Evolutionary conservation across 2,797 vertebrate genomes (phyloP).

Genomic region (Aselliscus stoliczkanus): DNA sequence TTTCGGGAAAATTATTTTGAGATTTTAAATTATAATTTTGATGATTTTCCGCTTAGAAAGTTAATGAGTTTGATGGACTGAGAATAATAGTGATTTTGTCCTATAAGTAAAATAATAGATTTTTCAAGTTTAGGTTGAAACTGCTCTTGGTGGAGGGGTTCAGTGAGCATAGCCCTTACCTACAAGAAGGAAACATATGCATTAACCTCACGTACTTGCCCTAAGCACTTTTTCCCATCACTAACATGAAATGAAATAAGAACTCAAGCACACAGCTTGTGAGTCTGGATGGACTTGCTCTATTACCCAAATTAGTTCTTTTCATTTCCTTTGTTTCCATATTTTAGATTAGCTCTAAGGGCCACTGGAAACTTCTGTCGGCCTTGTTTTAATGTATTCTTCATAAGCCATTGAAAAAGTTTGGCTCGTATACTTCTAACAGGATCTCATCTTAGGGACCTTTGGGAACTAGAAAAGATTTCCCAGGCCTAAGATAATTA

Average conservation of each 20-base stretch:
- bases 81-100: not conserved
- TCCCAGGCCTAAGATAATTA: not conserved
- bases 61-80: not conserved
- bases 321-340: conserved; percentile 40
- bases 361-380: not conserved
- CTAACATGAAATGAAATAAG: not conserved
- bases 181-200: not conserved
- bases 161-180: not conserved
- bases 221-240: conserved; percentile 17
- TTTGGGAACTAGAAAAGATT: not conserved
- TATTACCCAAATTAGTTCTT: conserved; percentile 34
- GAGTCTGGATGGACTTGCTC: conserved; percentile 39
- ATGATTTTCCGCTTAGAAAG: not conserved
- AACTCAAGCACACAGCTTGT: not conserved
- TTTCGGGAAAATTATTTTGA: not conserved
- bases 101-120: not conserved
- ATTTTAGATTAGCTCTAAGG: not conserved
- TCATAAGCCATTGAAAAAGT: not conserved
- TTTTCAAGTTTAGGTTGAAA: not conserved
- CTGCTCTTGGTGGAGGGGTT: not conserved
- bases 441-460: not conserved
- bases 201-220: conserved; percentile 17
- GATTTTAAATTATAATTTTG: not conserved
- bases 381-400: not conserved
- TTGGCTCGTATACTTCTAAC: not conserved